A percentile compares a stretch with the other conserved stretches of the same genome.
Conservation (phyloP, 2,888 invertebrate species). For the Drosophila diplacantha region DNA sequence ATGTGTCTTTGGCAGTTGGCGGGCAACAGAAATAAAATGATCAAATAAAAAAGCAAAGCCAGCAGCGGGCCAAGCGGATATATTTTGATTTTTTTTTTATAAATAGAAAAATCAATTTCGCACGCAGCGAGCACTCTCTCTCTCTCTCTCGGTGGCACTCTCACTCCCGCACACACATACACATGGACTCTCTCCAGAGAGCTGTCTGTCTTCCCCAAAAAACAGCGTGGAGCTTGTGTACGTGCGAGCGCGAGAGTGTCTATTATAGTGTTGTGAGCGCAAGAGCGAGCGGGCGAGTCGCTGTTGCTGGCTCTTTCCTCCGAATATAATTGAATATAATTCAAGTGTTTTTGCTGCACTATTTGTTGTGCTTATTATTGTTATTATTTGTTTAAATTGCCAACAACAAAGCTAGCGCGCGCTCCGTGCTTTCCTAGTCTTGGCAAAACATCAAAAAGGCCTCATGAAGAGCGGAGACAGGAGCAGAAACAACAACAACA, state of each 20-base stretch:
- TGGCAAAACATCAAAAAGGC: conserved; percentile 7
- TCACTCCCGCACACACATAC: conserved; percentile 40
- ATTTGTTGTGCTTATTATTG: conserved; percentile 68
- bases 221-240: conserved; percentile 45
- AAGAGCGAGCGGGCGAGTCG: conserved; percentile 42
- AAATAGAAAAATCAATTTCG: conserved; percentile 73
- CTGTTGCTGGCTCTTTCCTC: conserved; percentile 39
- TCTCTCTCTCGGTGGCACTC: conserved; percentile 2
- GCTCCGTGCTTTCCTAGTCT: conserved; percentile 34
- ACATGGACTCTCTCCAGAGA: conserved; percentile 15
- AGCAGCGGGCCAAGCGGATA: conserved; percentile 61
- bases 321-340: conserved; percentile 66
- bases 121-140: conserved; percentile 55
- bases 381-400: conserved; percentile 68
- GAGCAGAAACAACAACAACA: conserved; percentile 19
- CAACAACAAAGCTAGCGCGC: conserved; percentile 54
- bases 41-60: conserved; percentile 37
- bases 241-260: conserved; percentile 45
- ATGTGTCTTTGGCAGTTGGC: conserved; percentile 61
- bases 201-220: conserved; percentile 11
- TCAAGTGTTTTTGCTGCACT: conserved; percentile 70
- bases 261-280: conserved; percentile 53
- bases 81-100: conserved; percentile 72
- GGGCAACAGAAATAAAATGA: conserved; percentile 52
- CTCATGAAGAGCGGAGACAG: conserved; percentile 3